phyloP scores from a whole-genome alignment of 2,797 vertebrate species.

The Microctenopoma stevenorrisi region DNA sequence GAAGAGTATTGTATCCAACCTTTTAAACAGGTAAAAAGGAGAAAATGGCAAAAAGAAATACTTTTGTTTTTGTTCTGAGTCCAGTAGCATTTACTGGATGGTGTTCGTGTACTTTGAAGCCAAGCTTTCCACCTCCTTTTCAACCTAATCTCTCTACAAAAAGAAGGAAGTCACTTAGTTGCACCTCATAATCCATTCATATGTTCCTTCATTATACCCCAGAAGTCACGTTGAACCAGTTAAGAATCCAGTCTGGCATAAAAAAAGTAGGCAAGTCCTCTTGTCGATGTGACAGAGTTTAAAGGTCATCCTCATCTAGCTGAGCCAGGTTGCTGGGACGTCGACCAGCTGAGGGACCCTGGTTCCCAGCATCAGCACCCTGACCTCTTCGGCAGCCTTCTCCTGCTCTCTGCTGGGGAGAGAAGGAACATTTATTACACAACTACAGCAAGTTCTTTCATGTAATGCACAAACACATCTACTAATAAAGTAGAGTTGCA shows the following conservation, averaged over 20 bases:
- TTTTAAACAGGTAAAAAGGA: slow-evolving; percentile 64
- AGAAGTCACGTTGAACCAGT: slow-evolving; percentile 42
- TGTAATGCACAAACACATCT: background rate
- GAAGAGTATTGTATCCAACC: slow-evolving; percentile 55
- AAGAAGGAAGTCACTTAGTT: slow-evolving; percentile 39
- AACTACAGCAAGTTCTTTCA: background rate
- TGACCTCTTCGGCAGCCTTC: slow-evolving; percentile 77
- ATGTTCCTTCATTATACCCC: slow-evolving; percentile 38
- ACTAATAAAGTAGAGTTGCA: background rate
- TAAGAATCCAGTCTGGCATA: slow-evolving; percentile 41
- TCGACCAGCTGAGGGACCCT: slow-evolving; percentile 74
- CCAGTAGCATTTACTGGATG: slow-evolving; percentile 43
- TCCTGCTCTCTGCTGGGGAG: slow-evolving; percentile 77
- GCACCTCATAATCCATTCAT: slow-evolving; percentile 53
- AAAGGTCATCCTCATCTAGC: slow-evolving; percentile 91
- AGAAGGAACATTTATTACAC: slow-evolving; percentile 50
- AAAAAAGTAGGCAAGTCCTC: slow-evolving; percentile 41
- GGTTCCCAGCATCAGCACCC: slow-evolving; percentile 64
- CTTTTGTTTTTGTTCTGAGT: slow-evolving; percentile 38
- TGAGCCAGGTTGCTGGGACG: slow-evolving; percentile 88
- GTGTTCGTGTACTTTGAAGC: slow-evolving; percentile 33
- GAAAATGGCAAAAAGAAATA: slow-evolving; percentile 43
- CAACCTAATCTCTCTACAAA: slow-evolving; percentile 44
- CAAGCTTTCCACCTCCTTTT: slow-evolving; percentile 27
- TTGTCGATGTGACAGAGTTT: slow-evolving; percentile 58